A percentile compares a stretch with the other conserved stretches of the same genome.
These are phyloP conservation scores for Nipponacmea schrenckii DNA, from an alignment of 2,888 invertebrate species.

Conservation along the genomic window DNA sequence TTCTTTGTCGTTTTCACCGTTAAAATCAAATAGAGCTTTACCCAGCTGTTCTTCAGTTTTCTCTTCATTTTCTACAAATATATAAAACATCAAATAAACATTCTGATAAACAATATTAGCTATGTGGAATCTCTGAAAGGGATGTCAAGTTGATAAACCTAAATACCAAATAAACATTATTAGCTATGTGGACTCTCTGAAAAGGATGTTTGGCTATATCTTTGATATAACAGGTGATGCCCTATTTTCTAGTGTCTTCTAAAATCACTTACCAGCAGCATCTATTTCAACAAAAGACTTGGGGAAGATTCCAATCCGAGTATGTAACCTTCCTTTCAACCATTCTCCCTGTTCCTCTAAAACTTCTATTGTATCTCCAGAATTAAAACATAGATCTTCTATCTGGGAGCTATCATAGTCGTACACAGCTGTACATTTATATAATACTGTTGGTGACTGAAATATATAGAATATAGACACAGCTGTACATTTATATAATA, in stretches of 20 bases:
- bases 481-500: no score
- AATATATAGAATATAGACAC: no score
- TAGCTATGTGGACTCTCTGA: constrained; percentile 11
- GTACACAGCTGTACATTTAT: constrained; percentile 46
- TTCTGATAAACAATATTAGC: not conserved
- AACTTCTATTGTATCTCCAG: constrained; percentile 56
- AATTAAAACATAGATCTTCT: constrained; percentile 52
- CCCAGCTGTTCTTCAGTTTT: constrained; percentile 21
- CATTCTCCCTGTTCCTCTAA: constrained; percentile 48
- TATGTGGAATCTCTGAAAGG: constrained; percentile 5
- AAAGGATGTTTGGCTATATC: no score
- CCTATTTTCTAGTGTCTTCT: no score
- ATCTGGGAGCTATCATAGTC: constrained; percentile 52
- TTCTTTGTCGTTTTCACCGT: constrained; percentile 49
- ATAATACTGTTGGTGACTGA: constrained; percentile 14
- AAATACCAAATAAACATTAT: not conserved
- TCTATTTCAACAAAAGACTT: constrained; percentile 46
- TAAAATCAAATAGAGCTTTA: constrained; percentile 52
- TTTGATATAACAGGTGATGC: no score
- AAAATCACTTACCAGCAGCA: no score
- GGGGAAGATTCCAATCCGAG: constrained; percentile 52
- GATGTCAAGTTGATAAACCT: no score
- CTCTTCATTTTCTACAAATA: not conserved
- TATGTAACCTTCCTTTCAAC: constrained; percentile 47
- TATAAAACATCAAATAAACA: not conserved